Evolutionary conservation across 2,888 invertebrate species (phyloP).

Genomic region (Patella depressa): DNA sequence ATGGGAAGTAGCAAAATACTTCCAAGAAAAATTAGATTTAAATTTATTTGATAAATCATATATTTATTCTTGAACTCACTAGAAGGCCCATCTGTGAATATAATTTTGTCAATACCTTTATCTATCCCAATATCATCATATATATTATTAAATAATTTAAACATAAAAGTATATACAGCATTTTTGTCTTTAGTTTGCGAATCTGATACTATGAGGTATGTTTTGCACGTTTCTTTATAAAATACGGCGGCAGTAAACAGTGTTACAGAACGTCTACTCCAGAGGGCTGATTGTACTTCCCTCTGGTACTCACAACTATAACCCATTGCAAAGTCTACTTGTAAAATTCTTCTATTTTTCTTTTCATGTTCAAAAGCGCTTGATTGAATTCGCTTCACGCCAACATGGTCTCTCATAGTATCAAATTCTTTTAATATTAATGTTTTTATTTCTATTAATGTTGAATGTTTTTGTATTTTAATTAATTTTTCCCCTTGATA

Average conservation of each 20-base stretch:
- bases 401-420: not conserved
- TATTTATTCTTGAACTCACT: not conserved
- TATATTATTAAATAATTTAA: not conserved
- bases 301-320: not conserved
- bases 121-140: not conserved
- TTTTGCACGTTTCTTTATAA: not conserved
- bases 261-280: not conserved
- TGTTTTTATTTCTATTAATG: too few relatives aligned
- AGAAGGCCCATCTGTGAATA: not conserved
- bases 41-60: not conserved
- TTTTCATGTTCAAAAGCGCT: not conserved
- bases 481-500: too few relatives aligned
- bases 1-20: not conserved
- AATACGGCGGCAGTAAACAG: not conserved
- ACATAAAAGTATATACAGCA: not conserved
- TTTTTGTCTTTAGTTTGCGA: not conserved
- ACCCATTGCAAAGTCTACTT: not conserved
- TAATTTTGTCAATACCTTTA: not conserved
- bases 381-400: not conserved
- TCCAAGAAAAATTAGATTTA: not conserved
- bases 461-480: too few relatives aligned
- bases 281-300: not conserved
- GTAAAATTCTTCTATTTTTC: not conserved
- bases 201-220: not conserved
- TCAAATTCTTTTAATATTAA: not conserved